Conservation (phyloP, 2,113 vertebrate species). For the Pomatostomus ruficeps region DNA sequence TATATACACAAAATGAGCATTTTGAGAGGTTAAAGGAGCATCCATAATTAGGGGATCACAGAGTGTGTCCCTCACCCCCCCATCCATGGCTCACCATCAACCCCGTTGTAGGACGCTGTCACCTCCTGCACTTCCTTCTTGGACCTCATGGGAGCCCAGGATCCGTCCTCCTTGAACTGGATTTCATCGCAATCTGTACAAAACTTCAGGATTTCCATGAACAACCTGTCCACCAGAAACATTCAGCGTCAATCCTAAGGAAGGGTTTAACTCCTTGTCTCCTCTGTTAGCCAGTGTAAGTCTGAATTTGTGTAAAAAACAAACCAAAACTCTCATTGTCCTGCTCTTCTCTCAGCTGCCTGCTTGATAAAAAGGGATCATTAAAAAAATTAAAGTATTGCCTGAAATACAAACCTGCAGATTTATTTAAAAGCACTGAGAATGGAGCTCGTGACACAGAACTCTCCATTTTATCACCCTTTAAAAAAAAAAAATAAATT, state of each 20-base stretch:
- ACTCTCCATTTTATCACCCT: neutral
- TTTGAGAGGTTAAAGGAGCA: neutral
- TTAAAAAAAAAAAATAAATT: no score
- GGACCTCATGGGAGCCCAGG: constrained; percentile 95
- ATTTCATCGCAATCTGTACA: constrained; percentile 97
- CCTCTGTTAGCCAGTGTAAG: neutral
- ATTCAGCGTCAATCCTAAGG: neutral
- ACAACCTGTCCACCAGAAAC: constrained; percentile 77
- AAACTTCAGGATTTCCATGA: constrained; percentile 97
- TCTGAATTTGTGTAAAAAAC: neutral
- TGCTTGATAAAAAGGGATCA: neutral
- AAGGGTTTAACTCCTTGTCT: neutral
- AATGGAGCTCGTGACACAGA: neutral
- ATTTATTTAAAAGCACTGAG: neutral
- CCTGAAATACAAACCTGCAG: neutral
- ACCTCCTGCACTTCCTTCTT: constrained; percentile 98
- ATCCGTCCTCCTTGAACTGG: constrained; percentile 97
- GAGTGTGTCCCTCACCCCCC: fast-evolving
- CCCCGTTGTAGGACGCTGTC: constrained; percentile 84
- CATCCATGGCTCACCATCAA: constrained; percentile 78
- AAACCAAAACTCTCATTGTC: neutral
- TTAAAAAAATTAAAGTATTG: neutral
- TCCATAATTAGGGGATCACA: no score
- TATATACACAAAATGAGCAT: fast-evolving
- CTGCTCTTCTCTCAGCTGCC: neutral